Percentiles rank a stretch among this genome's conserved stretches.
Evolutionary conservation across 2,113 vertebrate species (phyloP).

Genomic region (Enhydra lutris): DNA sequence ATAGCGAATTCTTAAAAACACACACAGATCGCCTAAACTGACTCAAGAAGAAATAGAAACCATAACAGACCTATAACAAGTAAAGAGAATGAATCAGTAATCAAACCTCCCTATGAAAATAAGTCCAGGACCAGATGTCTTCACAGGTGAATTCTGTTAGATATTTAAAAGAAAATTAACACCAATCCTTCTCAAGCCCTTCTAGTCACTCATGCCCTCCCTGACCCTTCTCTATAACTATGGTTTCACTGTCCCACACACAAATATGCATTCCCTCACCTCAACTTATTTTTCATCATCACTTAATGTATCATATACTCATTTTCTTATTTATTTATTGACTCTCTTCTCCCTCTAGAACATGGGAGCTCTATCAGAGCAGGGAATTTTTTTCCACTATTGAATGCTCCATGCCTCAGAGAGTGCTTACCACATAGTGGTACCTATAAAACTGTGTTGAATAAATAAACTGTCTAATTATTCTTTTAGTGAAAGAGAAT

Average conservation of each 20-base stretch:
- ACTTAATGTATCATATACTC: neutral
- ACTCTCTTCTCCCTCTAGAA: neutral
- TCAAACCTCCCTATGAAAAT: neutral
- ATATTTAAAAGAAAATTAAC: neutral
- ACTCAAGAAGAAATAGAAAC: neutral
- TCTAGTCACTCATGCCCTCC: neutral
- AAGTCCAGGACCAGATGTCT: neutral
- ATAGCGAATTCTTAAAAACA: neutral
- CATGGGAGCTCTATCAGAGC: neutral
- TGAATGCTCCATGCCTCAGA: neutral
- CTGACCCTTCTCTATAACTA: neutral
- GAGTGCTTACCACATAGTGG: neutral
- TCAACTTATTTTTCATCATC: neutral
- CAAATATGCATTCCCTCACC: neutral
- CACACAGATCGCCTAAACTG: neutral
- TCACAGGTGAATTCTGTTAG: neutral
- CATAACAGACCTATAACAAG: neutral
- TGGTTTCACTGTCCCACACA: too few relatives aligned
- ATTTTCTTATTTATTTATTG: neutral
- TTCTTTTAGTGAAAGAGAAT: neutral
- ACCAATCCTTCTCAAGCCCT: neutral
- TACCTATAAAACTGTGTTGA: neutral
- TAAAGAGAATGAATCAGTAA: neutral
- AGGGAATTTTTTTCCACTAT: neutral
- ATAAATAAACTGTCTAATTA: neutral